A percentile compares a stretch with the other conserved stretches of the same genome.
phyloP scores from a whole-genome alignment of 2,113 vertebrate species.

The Nerophis ophidion region DNA sequence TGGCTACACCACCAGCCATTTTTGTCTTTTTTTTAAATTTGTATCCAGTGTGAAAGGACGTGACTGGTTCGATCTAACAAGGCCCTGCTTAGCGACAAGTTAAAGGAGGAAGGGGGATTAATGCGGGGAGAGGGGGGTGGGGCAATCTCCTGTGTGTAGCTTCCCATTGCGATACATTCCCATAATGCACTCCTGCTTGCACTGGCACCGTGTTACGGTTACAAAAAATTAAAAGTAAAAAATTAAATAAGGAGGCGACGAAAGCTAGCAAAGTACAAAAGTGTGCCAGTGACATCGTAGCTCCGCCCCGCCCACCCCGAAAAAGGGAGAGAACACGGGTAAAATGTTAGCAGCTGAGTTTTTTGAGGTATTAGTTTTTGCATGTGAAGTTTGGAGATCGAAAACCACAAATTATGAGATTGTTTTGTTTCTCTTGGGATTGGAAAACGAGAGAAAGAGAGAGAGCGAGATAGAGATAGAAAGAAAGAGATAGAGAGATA shows the following conservation, averaged over 20 bases:
- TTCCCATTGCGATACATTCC: conserved; percentile 55
- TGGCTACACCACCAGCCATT: conserved; percentile 1
- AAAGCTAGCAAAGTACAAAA: conserved; percentile 65
- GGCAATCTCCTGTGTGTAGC: conserved; percentile 27
- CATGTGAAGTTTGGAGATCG: conserved; percentile 91
- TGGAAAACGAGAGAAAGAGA: neutral
- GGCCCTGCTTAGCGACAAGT: conserved; percentile 30
- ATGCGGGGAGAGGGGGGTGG: conserved; percentile 25
- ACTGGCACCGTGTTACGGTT: conserved; percentile 54
- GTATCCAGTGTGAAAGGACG: conserved; percentile 16
- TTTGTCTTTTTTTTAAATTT: conserved; percentile 3
- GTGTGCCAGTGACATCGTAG: conserved; percentile 57
- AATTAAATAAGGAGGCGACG: conserved; percentile 62
- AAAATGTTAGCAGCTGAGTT: conserved; percentile 79
- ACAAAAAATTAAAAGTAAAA: conserved; percentile 39
- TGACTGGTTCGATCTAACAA: conserved; percentile 22
- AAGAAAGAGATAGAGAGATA: conserved; percentile 58
- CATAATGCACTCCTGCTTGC: conserved; percentile 36
- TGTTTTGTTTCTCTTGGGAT: conserved; percentile 45
- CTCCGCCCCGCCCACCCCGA: conserved; percentile 35
- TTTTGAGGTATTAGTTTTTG: conserved; percentile 95
- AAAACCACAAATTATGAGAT: conserved; percentile 84
- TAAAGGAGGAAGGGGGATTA: conserved; percentile 13
- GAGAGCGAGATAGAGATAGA: conserved; percentile 55
- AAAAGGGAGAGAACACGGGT: conserved; percentile 55